Conservation (phyloP, 2,797 vertebrate genomes). For the Notoglanidium macrostoma region DNA sequence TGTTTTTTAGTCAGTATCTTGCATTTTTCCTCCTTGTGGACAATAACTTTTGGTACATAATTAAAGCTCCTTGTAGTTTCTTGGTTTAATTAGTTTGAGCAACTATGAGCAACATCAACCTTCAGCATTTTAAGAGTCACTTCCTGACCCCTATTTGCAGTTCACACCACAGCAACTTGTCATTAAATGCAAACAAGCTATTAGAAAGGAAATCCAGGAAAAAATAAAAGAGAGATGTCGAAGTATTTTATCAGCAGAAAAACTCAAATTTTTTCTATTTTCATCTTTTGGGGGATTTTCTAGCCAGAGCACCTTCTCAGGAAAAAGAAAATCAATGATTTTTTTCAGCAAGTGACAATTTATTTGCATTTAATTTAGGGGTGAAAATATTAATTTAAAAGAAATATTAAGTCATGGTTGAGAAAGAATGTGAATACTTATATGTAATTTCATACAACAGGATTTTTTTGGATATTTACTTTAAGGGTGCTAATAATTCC, state of each 20-base stretch:
- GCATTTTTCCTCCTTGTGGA: too few relatives aligned
- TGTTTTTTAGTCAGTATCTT: too few relatives aligned
- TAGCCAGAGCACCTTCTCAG: neutral
- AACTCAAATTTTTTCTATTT: neutral
- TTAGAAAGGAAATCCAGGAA: too few relatives aligned
- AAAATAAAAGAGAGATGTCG: too few relatives aligned
- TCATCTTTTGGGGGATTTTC: neutral
- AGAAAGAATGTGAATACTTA: neutral
- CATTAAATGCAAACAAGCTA: too few relatives aligned
- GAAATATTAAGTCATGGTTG: neutral
- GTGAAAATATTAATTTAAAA: neutral
- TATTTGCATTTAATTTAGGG: neutral
- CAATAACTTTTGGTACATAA: too few relatives aligned
- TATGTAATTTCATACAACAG: neutral
- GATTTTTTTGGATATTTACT: neutral
- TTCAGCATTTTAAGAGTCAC: too few relatives aligned
- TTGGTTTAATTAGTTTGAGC: too few relatives aligned
- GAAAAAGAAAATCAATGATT: neutral
- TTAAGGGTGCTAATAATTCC: neutral
- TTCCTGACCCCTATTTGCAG: too few relatives aligned
- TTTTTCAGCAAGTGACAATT: neutral
- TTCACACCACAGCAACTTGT: too few relatives aligned
- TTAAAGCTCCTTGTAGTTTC: too few relatives aligned
- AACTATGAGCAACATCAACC: too few relatives aligned
- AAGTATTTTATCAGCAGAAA: neutral